Conservation (phyloP, 2,797 vertebrate genomes). For the Hapalemur alaotrensis region DNA sequence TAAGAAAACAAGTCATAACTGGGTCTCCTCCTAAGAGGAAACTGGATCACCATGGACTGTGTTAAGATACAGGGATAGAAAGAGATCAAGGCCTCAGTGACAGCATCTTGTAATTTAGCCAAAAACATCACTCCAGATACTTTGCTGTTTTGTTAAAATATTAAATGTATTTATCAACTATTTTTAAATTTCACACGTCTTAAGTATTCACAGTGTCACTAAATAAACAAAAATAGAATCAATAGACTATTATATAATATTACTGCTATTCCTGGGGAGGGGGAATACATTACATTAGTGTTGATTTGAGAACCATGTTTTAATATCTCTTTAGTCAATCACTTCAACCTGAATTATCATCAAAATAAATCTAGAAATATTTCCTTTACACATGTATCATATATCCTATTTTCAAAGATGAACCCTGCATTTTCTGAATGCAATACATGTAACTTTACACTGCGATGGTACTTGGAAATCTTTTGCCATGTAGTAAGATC, state of each 20-base stretch:
- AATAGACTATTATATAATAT: not conserved
- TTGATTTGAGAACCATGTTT: not conserved
- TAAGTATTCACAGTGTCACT: not conserved
- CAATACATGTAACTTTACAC: not conserved
- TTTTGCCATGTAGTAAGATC: not conserved
- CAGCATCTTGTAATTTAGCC: not conserved
- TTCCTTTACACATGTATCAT: not conserved
- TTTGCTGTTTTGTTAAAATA: not conserved
- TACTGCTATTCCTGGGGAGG: not conserved
- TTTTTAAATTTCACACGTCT: constrained; percentile 29
- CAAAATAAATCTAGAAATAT: not conserved
- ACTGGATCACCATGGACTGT: not conserved
- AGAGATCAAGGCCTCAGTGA: not conserved
- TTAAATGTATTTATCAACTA: constrained; percentile 9
- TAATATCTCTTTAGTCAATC: not conserved
- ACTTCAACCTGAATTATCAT: not conserved
- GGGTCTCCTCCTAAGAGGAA: not conserved
- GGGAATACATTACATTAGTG: not conserved
- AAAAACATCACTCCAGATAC: constrained; percentile 10
- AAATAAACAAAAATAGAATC: not conserved
- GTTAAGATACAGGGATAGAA: not conserved
- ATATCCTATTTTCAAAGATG: not conserved
- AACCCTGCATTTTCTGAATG: not conserved
- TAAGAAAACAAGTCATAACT: constrained; percentile 10
- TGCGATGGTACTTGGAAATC: not conserved